A percentile compares a stretch with the other conserved stretches of the same genome.
These are phyloP conservation scores for Smithornis capensis DNA, from an alignment of 2,113 vertebrate genomes.

Conservation along the genomic window DNA sequence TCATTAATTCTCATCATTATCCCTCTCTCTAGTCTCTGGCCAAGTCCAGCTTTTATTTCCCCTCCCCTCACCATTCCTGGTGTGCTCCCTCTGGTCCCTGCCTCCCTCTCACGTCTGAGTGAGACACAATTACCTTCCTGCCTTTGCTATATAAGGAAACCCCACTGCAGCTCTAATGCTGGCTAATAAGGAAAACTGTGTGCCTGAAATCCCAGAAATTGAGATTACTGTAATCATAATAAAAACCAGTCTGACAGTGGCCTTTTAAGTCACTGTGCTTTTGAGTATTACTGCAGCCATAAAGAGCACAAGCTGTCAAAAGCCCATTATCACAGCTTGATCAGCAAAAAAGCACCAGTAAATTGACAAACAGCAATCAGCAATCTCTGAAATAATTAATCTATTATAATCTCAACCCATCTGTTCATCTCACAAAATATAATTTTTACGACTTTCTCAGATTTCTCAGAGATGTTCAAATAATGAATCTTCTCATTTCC, in stretches of 20 bases:
- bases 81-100: not conserved
- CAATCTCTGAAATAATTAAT: not conserved
- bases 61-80: not conserved
- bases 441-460: not conserved
- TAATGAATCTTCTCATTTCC: not conserved
- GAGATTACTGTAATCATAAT: not conserved
- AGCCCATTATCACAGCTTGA: not conserved
- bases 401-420: not conserved
- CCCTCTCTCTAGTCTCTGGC: not conserved
- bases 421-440: not conserved
- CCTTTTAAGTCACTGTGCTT: not conserved
- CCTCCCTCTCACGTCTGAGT: not conserved
- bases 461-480: not conserved
- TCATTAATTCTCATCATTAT: not conserved
- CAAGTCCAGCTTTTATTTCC: not conserved
- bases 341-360: not conserved
- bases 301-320: not conserved
- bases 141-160: not conserved
- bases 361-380: not conserved
- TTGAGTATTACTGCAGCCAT: not conserved
- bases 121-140: not conserved
- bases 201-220: not conserved
- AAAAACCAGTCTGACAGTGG: not conserved
- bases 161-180: not conserved
- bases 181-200: not conserved